Conservation (phyloP, 1,140 invertebrate genomes). For the Trichoplusia ni region DNA sequence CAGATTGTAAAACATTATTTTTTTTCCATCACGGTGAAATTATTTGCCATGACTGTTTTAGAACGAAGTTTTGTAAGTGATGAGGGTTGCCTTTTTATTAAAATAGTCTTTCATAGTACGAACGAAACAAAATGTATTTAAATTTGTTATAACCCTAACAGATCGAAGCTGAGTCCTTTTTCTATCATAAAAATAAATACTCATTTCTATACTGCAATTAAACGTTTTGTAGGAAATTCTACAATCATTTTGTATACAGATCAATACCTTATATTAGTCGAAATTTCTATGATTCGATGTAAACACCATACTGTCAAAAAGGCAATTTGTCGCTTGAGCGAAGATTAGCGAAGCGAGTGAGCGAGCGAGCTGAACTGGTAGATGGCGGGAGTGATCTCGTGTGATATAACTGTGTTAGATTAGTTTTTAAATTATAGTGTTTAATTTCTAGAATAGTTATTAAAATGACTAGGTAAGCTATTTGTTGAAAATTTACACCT, state of each 20-base stretch:
- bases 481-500: not conserved
- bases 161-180: no score
- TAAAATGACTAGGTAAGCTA: slow-evolving; percentile 77
- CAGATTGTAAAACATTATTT: no score
- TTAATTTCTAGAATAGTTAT: slow-evolving; percentile 68
- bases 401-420: slow-evolving; percentile 79
- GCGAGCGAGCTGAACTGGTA: slow-evolving; percentile 55
- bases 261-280: no score
- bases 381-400: slow-evolving; percentile 80
- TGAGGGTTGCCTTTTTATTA: no score
- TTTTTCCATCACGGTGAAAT: no score
- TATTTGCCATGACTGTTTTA: no score
- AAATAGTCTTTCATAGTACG: not conserved
- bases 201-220: no score
- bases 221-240: not conserved
- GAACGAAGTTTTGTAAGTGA: no score
- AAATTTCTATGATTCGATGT: no score
- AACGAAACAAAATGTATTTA: not conserved
- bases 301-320: slow-evolving; percentile 13
- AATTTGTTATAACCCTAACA: no score
- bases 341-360: slow-evolving; percentile 36
- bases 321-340: slow-evolving; percentile 20
- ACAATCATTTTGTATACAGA: not conserved
- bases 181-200: no score
- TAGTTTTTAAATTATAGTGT: slow-evolving; percentile 79